These are phyloP conservation scores for Manis pentadactyla DNA, from an alignment of 2,797 vertebrate genomes.

Conservation along the genomic window DNA sequence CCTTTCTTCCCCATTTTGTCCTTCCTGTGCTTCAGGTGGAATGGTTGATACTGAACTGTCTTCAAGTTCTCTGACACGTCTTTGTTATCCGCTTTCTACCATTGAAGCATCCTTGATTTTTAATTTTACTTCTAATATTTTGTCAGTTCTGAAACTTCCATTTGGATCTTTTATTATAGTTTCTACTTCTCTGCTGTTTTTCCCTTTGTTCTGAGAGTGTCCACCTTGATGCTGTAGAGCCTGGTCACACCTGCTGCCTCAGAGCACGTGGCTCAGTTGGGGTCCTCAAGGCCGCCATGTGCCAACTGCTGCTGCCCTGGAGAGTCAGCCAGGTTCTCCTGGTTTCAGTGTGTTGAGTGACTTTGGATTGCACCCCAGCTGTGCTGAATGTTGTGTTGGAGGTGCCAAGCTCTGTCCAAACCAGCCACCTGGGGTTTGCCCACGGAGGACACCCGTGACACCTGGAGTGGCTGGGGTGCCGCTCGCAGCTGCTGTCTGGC, in stretches of 20 bases:
- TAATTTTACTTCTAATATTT: background rate
- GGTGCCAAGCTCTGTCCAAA: background rate
- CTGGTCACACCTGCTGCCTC: background rate
- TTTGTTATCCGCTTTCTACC: background rate
- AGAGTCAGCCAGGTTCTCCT: background rate
- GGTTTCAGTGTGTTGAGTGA: background rate
- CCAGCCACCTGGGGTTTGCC: background rate
- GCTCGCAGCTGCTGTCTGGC: background rate
- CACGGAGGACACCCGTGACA: background rate
- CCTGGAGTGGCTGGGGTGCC: background rate
- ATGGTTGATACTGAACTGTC: rapidly evolving
- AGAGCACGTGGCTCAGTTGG: background rate
- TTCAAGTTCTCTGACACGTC: background rate
- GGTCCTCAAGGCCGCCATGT: too few relatives aligned
- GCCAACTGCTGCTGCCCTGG: background rate
- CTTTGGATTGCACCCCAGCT: background rate
- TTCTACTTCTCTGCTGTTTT: background rate
- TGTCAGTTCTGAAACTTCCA: background rate
- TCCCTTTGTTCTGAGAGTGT: background rate
- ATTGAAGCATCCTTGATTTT: background rate
- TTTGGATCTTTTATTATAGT: background rate
- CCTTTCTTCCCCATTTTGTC: background rate
- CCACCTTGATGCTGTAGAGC: background rate
- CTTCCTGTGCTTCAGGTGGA: too few relatives aligned
- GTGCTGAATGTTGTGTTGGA: background rate